Conservation (phyloP, 2,888 invertebrate genomes). For the Odontocolon sp. region DNA sequence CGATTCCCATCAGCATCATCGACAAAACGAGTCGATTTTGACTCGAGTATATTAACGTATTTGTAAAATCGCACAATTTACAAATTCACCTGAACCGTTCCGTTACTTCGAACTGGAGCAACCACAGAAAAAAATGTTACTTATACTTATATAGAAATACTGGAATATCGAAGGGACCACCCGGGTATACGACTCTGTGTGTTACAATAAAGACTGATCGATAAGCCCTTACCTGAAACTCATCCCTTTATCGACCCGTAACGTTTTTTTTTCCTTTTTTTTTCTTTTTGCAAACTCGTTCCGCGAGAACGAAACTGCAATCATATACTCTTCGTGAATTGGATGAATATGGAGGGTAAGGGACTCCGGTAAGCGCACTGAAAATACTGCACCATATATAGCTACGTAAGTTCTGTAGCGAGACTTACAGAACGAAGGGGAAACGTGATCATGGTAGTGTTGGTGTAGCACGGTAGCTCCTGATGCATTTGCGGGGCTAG, state of each 20-base stretch:
- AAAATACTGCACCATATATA: background rate
- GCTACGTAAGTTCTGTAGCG: background rate
- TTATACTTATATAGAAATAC: slow-evolving; percentile 21
- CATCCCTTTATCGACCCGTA: background rate
- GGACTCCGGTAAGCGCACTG: background rate
- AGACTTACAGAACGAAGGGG: slow-evolving; percentile 2
- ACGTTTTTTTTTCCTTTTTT: background rate
- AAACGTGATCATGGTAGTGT: slow-evolving; percentile 47
- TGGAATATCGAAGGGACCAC: slow-evolving; percentile 33
- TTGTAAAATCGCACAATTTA: slow-evolving; percentile 43
- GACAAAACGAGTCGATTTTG: slow-evolving; percentile 7
- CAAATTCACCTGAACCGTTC: slow-evolving; percentile 16
- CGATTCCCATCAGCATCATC: slow-evolving; percentile 21
- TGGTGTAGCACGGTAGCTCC: slow-evolving; percentile 62
- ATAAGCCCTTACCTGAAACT: slow-evolving; percentile 5
- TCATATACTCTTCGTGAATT: slow-evolving; percentile 28
- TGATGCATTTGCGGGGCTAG: background rate
- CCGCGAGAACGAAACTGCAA: slow-evolving; percentile 20
- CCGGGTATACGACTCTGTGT: slow-evolving; percentile 13
- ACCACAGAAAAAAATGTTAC: slow-evolving; percentile 8
- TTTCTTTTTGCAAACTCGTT: slow-evolving; percentile 14
- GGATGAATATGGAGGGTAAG: slow-evolving; percentile 16
- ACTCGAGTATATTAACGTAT: slow-evolving; percentile 29
- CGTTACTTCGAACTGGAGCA: slow-evolving; percentile 13
- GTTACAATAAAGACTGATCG: slow-evolving; percentile 10